phyloP scores from a whole-genome alignment of 2,113 vertebrate species.

The Pelmatolapia mariae region DNA sequence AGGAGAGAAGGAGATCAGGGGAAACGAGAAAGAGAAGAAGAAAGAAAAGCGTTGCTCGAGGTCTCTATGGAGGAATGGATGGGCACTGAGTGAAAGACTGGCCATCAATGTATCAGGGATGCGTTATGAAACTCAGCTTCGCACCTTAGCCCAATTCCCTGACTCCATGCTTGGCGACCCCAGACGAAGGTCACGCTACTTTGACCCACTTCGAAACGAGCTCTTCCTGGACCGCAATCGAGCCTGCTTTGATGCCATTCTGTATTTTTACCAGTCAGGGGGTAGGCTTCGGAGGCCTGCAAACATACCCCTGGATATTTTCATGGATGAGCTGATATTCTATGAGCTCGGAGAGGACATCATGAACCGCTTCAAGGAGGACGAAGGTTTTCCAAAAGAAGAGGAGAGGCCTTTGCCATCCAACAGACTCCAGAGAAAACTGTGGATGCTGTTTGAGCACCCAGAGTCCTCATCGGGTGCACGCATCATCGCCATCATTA shows the following conservation, averaged over 20 bases:
- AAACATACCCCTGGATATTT: conserved; percentile 88
- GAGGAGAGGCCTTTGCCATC: conserved; percentile 73
- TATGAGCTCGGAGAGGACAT: conserved; percentile 86
- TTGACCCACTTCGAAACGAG: conserved; percentile 80
- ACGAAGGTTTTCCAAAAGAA: conserved; percentile 84
- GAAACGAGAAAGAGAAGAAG: conserved; percentile 52
- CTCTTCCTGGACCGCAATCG: conserved; percentile 85
- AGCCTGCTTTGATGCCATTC: conserved; percentile 84
- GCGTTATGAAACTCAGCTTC: conserved; percentile 81
- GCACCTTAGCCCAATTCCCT: conserved; percentile 81
- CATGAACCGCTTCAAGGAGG: conserved; percentile 82
- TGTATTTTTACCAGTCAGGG: conserved; percentile 94
- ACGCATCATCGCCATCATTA: conserved; percentile 86
- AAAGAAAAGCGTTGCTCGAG: conserved; percentile 46
- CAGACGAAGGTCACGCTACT: conserved; percentile 71
- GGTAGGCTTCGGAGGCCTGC: conserved; percentile 83
- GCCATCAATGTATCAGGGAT: conserved; percentile 82
- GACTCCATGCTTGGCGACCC: conserved; percentile 82
- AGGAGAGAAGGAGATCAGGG: conserved; percentile 53
- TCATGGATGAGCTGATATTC: conserved; percentile 89
- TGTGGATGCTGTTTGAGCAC: conserved; percentile 92
- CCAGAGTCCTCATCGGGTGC: conserved; percentile 87
- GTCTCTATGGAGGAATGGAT: conserved; percentile 54
- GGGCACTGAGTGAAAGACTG: conserved; percentile 64
- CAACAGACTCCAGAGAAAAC: conserved; percentile 70